Base-by-base conservation (phyloP, 2,888 invertebrate species). In the Aromia moschata region DNA sequence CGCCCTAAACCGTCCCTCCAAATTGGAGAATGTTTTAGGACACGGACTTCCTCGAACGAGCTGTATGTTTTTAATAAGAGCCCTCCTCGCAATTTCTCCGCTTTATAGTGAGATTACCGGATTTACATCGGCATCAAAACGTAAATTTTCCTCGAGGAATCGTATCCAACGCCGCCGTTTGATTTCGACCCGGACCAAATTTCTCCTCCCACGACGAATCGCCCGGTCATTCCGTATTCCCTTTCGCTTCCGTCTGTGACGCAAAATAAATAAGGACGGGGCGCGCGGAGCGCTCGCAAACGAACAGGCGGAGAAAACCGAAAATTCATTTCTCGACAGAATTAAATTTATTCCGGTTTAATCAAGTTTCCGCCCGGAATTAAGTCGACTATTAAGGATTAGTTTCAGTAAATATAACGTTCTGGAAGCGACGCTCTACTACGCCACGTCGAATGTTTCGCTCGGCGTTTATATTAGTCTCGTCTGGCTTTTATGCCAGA, bases 331-430 rank as follows among this genome's bases (percentile, higher is more conserved):
- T 25, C 38, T 38, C 18, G 20, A 30, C 38, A 49, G 25, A 49
- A 49, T 38, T 40, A 49, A 49, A 49, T 49, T 15, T 49, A 25
- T 20, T 38, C 25, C 38, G 33, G 16, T 49, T 49, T 49, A 49
- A 47, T 47, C 31, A 30, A 11, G 49, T 11, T 25, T 25, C 25
- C 25, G 4, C 3, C 3, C 25, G 25, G 25, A 25, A 25, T 5
- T 25, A 25, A 25, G 25, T 43, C 17, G 10, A 43, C 43, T 20
- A 43, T 16, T 20, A 43, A 20, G 43, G 18, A 43, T 43, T 43
- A 43, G 43, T 43, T 43, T 43, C 18, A n/a, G 43, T 25, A 25
- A 25, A 25, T 7, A 25, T 7, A 7, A 7, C 25, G 7, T 25
- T 25, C 25, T 25, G 7, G 25, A 25, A 5, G 25, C 4, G 25